These are phyloP conservation scores for Callyntrura guangdongensis DNA, from an alignment of 2,888 invertebrate genomes.

Conservation along the genomic window DNA sequence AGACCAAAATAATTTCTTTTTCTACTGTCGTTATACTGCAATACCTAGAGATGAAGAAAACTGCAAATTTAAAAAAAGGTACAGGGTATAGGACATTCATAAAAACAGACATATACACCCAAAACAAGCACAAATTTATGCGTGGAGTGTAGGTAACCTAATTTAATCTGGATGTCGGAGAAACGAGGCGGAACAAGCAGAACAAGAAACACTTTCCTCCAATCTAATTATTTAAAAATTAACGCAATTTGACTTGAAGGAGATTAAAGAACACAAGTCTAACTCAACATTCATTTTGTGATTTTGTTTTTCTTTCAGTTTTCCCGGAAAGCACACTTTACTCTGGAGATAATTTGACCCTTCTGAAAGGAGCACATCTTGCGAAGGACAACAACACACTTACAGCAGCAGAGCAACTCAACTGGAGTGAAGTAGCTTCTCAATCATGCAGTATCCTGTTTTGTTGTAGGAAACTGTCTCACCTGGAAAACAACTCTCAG, in stretches of 20 bases:
- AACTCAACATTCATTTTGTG: not conserved
- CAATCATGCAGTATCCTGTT: not conserved
- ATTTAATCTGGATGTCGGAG: not conserved
- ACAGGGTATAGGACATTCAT: not conserved
- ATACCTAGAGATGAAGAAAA: not conserved
- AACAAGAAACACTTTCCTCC: not conserved
- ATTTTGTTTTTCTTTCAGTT: conserved; percentile 1
- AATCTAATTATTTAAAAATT: conserved; percentile 61
- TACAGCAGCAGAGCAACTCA: not conserved
- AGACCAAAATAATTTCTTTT: conserved; percentile 8
- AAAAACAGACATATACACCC: too few species aligned
- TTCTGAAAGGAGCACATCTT: not conserved
- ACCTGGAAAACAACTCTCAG: not conserved
- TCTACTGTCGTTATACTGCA: not conserved
- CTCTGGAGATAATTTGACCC: conserved; percentile 10
- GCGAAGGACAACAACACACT: not conserved
- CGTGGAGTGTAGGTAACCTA: not conserved
- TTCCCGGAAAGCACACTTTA: not conserved
- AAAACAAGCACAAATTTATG: not conserved
- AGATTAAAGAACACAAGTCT: not conserved
- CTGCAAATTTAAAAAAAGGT: not conserved
- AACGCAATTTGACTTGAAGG: conserved; percentile 41
- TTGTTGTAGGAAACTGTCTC: too few species aligned
- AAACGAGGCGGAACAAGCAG: not conserved
- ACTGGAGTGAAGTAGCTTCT: not conserved